These are phyloP conservation scores for Nymphalis c-album DNA, from an alignment of 2,888 invertebrate genomes.

Conservation along the genomic window DNA sequence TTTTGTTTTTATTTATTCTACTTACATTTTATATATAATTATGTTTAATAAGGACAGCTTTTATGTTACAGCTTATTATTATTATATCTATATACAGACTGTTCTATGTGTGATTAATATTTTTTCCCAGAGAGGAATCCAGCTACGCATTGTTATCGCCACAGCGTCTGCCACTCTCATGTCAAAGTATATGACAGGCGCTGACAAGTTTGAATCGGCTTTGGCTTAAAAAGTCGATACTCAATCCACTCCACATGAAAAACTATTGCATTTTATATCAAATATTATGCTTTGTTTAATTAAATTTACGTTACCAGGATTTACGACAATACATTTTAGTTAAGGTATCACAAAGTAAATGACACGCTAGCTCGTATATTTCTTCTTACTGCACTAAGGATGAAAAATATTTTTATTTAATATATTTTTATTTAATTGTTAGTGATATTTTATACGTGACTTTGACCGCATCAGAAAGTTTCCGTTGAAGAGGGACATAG, in stretches of 20 bases:
- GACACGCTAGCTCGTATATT: too few relatives aligned
- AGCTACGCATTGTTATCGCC: conserved; percentile 36
- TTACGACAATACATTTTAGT: too few relatives aligned
- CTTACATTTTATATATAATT: too few relatives aligned
- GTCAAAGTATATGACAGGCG: conserved; percentile 64
- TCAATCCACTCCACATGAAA: conserved; percentile 12
- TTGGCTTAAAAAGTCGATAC: conserved; percentile 44
- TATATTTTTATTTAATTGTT: not conserved
- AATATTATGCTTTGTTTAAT: not conserved
- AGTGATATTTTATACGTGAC: too few relatives aligned
- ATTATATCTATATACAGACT: not conserved
- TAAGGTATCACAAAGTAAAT: too few relatives aligned
- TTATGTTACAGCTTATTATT: too few relatives aligned
- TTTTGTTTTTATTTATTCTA: too few relatives aligned
- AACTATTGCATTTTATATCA: not conserved
- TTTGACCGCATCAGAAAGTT: conserved; percentile 32
- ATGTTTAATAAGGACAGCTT: too few relatives aligned
- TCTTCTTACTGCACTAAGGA: too few relatives aligned
- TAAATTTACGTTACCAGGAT: too few relatives aligned
- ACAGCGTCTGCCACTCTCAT: conserved; percentile 63
- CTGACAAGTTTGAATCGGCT: conserved; percentile 67
- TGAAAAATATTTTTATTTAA: not conserved
- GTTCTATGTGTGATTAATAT: conserved; percentile 24
- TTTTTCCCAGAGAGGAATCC: conserved; percentile 34
- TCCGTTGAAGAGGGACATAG: conserved; percentile 30